Base-by-base conservation (phyloP, 2,113 vertebrate species). In the Pipa parva region DNA sequence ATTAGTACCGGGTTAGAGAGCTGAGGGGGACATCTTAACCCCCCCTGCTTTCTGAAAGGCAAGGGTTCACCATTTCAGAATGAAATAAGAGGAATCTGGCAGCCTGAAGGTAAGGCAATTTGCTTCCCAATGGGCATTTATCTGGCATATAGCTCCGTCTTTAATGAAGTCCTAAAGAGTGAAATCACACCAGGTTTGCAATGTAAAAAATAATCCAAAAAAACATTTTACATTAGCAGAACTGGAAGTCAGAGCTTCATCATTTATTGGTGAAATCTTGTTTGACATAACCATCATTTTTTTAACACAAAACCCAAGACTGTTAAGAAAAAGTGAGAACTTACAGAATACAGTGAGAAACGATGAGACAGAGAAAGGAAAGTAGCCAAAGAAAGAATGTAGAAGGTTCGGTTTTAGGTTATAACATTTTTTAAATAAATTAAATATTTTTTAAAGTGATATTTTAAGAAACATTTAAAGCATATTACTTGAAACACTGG, bases 251-350 rank as follows among this genome's bases (percentile, higher is more conserved):
- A 81, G 72, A 78, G 72, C 24, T 78, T 64, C 78, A 27, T 52
- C 63, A 83, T 88, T 86, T 87, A 85, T 89, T 89, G 74, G 72
- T 74, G 1, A 29, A 80, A 79, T 79, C n/a, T 66, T 31, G 72
- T 75, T 81, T 72, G 76, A 80, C 81, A 83, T 75, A 77, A 57
- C 31, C 55, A 73, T 31, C 75, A 15, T 61, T 62, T 46, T 83
- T 82, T 63, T 55, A 76, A 79, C 66, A 78, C 25, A 81, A 72
- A 67, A 71, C 65, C 51, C 65, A 48, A 11, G 39, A 46, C 9
- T 12, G 39, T 13, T 39, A 29, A 20, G n/a, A 51, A 55, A 27
- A 2, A 39, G 31, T 28, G 29, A 9, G 6, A 29, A 55, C 13
- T 21, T 18, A 63, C 13, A 52, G 42, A 8, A 42, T n/a, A n/a